Conservation (phyloP, 35 echinoderm and acorn worm genomes). For the Eucidaris tribuloides region DNA sequence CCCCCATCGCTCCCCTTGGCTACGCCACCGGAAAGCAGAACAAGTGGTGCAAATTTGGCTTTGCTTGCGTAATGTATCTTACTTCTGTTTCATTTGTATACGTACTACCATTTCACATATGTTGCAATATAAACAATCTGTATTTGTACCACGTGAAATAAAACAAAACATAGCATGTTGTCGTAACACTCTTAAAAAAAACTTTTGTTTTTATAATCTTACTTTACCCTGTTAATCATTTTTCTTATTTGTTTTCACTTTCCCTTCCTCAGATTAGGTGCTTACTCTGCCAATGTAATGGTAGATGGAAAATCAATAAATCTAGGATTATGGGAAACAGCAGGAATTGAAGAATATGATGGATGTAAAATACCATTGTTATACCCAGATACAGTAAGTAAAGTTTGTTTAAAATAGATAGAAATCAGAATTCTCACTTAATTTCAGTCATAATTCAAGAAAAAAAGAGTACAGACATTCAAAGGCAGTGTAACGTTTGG, state of each 20-base stretch:
- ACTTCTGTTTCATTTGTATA: too few relatives aligned
- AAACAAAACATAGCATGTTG: too few relatives aligned
- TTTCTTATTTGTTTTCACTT: neutral
- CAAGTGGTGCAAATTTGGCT: too few relatives aligned
- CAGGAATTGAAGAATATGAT: constrained; percentile 63
- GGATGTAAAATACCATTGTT: constrained; percentile 48
- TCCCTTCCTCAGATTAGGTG: constrained; percentile 37
- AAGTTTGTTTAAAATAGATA: neutral
- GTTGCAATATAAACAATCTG: too few relatives aligned
- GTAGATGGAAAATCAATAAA: constrained; percentile 67
- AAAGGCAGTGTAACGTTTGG: neutral
- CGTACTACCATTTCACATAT: too few relatives aligned
- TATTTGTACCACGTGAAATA: too few relatives aligned
- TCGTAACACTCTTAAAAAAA: neutral
- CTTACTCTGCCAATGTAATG: constrained; percentile 70
- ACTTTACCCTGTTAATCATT: neutral
- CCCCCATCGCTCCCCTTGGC: too few relatives aligned
- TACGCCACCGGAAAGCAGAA: too few relatives aligned
- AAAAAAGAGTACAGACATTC: neutral
- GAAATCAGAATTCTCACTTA: neutral
- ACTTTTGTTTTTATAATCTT: neutral
- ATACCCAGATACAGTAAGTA: constrained; percentile 64
- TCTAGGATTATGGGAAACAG: constrained; percentile 70
- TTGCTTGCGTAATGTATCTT: too few relatives aligned
- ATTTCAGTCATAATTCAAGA: neutral